Base-by-base conservation (phyloP, 2,888 invertebrate genomes). In the Gryllus longicercus region DNA sequence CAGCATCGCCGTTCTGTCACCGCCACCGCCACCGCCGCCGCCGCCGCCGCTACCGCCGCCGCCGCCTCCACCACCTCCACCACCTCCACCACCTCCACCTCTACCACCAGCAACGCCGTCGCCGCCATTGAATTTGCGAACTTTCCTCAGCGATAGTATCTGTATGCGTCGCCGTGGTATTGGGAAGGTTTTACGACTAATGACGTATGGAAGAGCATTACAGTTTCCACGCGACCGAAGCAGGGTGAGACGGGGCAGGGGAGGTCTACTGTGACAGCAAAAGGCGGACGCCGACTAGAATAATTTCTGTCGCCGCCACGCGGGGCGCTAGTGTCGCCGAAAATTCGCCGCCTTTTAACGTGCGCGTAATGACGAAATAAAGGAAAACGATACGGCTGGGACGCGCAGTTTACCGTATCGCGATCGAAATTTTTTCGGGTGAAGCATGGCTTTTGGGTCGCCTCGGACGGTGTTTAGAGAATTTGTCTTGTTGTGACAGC, bases 401-500 rank as follows among this genome's bases (percentile, higher is more conserved):
- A 63, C 63, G 18, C 14, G 63, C 25, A 38, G 63, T 63, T 63
- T 63, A 63, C 18, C 63, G 63, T 63, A 63, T 63, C 63, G 63
- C 18, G 63, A 63, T 63, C 63, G 18, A 63, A 63, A 16, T 63
- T 63, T 63, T 63, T 63, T 63, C 18, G 16, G 2, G 63, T 63
- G 63, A 63, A 63, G 18, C 63, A 63, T 63, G 14, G 63, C 63
- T 3, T 4, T 63, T 2, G 18, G 63, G 63, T 63, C 63, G 63
- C 63, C 63, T 4, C 18, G 63, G 63, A 63, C 63, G 14, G 63
- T 63, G 63, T 63, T 63, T 63, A 63, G 63, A 63, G 63, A 63
- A 63, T 63, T 63, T 63, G 63, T 63, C 63, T 63, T 63, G 16
- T 63, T 63, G 63, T 63, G 63, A 63, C 63, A 63, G 63, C 63